Base-by-base conservation (phyloP, 2,113 vertebrate genomes). In the Todiramphus chloris region DNA sequence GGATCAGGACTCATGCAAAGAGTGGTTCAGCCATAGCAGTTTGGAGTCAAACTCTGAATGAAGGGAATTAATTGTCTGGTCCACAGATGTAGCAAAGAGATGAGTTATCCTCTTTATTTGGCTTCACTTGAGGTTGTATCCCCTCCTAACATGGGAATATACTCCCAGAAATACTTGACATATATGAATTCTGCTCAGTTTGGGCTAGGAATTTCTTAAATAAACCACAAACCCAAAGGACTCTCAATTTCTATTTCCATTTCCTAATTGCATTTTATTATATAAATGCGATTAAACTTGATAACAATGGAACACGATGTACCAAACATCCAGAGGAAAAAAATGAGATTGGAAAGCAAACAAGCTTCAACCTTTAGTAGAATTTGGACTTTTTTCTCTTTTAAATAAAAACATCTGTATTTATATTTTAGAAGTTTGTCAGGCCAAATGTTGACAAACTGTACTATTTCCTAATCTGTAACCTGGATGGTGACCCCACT, bases 321-420 rank as follows among this genome's bases (percentile, higher is more conserved):
- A 88, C 97, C 59, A 68, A 96, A 87, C 72, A 79, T 59, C 33
- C 69, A 88, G 66, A 31, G 55, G 20, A 75, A 76, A 75, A 76
- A 74, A 68, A 90, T 10, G 33, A 76, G 44, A 39, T 30, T 90
- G 92, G 95, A 94, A 94, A 63, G 86, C 82, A 94, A 90, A 92
- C 89, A 95, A 83, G 55, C 58, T 89, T 92, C 72, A 96, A 78
- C 68, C 56, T 93, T 90, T 51, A 88, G 53, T 30, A 78, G 76
- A 75, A 81, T 75, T 91, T 91, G 89, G 59, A 90, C 76, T 63
- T 95, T 90, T 91, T 94, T 92, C 83, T 92, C 87, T 91, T 95
- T 93, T 97, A 96, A 97, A 95, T 68, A 94, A 89, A 95, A 97
- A 87, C 97, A 97, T 96, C 96, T 97, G 97, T 97, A 97, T 97